Base-by-base conservation (phyloP, 2,113 vertebrate genomes). In the Hydrolagus affinis region DNA sequence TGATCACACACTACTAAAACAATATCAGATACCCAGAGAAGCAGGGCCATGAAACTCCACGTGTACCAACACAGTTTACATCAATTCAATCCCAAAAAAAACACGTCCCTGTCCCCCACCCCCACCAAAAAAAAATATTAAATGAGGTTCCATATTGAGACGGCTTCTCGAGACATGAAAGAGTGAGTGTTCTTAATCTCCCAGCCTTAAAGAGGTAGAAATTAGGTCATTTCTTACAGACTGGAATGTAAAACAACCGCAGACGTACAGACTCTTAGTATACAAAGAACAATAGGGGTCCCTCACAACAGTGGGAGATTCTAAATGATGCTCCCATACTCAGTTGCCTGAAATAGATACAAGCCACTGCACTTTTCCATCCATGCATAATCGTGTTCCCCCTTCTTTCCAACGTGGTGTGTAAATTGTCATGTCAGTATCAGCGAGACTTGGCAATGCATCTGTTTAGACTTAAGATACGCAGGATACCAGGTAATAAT, bases 251-350 rank as follows among this genome's bases (percentile, higher is more conserved):
- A 83, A 83, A 83, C 2, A 68, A 62, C 21, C 25, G n/a, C n/a
- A 3, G 30, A 12, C 28, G 25, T 64, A 66, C 23, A 28, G 15
- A 21, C 28, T 83, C 25, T 6, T 60, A 30, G 59, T 66, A 60
- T 83, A 44, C 44, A 25, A 28, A 25, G 78, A 83, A 66, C 78
- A 83, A 83, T 83, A 30, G 78, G 78, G 78, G 78, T 83, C 60
- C 78, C 19, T 83, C 25, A 21, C 32, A 32, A 23, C 78, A 83
- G 76, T 23, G 62, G 78, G 62, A 83, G 30, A 66, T 83, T 28
- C 78, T 83, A 83, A 83, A 83, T 83, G 78, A 83, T 83, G 78
- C 17, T 83, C 78, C 44, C 21, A 11, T 28, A 30, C n/a, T 66
- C 14, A 9, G 66, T 57, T 28, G 62, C 59, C 77, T 83, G 60